Evolutionary conservation across 2,113 vertebrate genomes (phyloP).

Genomic region (Siniperca knerii): DNA sequence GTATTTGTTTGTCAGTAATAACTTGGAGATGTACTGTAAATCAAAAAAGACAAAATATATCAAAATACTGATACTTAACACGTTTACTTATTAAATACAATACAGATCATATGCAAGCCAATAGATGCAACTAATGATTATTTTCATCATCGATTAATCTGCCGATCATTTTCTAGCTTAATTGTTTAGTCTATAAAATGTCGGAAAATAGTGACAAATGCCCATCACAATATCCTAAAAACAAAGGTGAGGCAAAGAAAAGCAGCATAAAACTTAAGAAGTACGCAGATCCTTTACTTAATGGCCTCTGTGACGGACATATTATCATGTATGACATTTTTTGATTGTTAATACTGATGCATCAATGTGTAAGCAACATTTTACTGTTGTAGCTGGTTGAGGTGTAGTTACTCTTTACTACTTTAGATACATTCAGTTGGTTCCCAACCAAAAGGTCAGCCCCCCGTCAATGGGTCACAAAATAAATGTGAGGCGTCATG

Average conservation of each 20-base stretch:
- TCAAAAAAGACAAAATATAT: background rate
- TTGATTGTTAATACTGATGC: too few relatives aligned
- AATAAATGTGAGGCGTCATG: background rate
- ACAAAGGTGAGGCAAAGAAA: too few relatives aligned
- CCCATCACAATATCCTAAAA: background rate
- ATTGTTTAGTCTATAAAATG: too few relatives aligned
- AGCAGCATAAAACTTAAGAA: too few relatives aligned
- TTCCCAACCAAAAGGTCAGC: background rate
- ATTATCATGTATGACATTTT: too few relatives aligned
- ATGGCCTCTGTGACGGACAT: too few relatives aligned
- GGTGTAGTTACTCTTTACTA: background rate
- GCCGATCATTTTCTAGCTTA: too few relatives aligned
- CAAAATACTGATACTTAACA: background rate
- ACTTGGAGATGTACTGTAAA: background rate
- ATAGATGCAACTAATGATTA: background rate
- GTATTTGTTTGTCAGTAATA: background rate
- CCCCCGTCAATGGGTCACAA: background rate
- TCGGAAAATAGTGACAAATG: background rate
- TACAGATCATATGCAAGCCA: background rate
- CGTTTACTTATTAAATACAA: background rate
- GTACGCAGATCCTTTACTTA: too few relatives aligned
- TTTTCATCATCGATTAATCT: background rate
- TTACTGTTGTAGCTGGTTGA: too few relatives aligned
- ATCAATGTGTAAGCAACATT: too few relatives aligned
- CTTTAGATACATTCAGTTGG: background rate